These are phyloP conservation scores for Tylochromis polylepis DNA, from an alignment of 2,113 vertebrate species.

Conservation along the genomic window DNA sequence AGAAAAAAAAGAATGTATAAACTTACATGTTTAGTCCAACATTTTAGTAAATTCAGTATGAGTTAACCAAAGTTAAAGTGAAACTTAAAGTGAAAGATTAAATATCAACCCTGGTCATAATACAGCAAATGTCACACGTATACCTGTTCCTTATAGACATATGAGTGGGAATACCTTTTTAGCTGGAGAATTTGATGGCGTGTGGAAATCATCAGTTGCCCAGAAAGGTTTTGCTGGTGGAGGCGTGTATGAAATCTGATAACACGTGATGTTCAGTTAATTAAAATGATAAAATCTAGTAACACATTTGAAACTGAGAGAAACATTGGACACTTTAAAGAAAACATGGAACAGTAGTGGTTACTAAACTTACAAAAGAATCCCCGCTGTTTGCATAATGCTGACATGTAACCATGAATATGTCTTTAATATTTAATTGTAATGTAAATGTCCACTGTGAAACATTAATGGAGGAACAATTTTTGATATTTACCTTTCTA, in stretches of 20 bases:
- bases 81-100: too few species aligned
- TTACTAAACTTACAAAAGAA: rapidly evolving
- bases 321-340: not conserved
- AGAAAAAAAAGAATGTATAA: too few species aligned
- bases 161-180: not conserved
- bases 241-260: not conserved
- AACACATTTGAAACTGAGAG: not conserved
- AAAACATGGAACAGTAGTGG: not conserved
- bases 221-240: not conserved
- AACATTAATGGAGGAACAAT: too few species aligned
- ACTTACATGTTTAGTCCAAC: too few species aligned
- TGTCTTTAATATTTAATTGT: too few species aligned
- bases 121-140: not conserved
- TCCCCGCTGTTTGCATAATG: not conserved
- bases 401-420: too few species aligned
- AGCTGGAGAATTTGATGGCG: rapidly evolving
- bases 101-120: not conserved
- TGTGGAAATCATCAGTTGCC: not conserved
- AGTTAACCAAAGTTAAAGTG: too few species aligned
- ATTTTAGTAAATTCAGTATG: too few species aligned
- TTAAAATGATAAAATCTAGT: rapidly evolving
- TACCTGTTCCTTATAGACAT: too few species aligned
- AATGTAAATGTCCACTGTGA: too few species aligned
- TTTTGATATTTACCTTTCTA: too few species aligned
- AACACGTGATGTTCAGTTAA: not conserved